phyloP scores from a whole-genome alignment of 2,113 vertebrate species.

The Taurulus bubalis region DNA sequence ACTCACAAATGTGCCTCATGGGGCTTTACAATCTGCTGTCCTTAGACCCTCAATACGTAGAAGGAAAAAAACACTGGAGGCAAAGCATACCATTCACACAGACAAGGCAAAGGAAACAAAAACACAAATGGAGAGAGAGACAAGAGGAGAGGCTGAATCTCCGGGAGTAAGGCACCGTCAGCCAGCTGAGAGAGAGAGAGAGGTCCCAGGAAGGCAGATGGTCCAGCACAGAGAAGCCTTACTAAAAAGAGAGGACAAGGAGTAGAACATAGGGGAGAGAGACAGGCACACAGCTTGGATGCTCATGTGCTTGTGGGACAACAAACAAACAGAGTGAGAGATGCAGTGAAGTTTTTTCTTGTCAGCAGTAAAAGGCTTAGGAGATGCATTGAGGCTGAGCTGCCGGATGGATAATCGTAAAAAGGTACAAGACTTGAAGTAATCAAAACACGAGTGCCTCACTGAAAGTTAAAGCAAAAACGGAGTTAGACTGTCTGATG shows the following conservation, averaged over 20 bases:
- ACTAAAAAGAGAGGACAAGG: background rate
- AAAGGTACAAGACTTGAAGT: background rate
- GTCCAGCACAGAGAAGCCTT: background rate
- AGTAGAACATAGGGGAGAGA: background rate
- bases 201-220: background rate
- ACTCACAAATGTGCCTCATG: background rate
- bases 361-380: background rate
- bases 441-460: background rate
- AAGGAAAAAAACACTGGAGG: background rate
- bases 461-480: background rate
- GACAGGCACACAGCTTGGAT: background rate
- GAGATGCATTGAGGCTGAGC: background rate
- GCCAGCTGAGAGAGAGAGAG: background rate
- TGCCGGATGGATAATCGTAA: background rate
- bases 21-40: slow-evolving; percentile 1
- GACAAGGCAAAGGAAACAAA: background rate
- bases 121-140: background rate
- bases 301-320: background rate
- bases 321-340: background rate
- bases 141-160: slow-evolving; percentile 1
- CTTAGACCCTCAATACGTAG: background rate
- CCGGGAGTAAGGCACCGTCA: background rate
- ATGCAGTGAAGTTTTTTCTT: background rate
- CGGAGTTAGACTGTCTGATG: background rate
- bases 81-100: background rate